Conservation (phyloP, 2,797 vertebrate genomes). For the Novumbra hubbsi region DNA sequence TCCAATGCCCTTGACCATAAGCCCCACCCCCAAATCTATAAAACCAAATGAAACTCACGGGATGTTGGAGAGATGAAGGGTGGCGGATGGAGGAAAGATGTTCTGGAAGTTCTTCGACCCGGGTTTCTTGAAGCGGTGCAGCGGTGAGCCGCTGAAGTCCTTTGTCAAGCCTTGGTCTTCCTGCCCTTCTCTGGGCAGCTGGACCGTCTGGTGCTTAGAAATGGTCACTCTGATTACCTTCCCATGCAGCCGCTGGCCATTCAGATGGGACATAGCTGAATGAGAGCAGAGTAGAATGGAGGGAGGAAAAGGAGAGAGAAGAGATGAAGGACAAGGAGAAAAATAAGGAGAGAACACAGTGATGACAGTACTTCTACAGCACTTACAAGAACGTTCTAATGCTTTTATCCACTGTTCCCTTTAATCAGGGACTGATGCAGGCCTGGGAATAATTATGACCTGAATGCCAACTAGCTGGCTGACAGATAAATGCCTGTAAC, state of each 20-base stretch:
- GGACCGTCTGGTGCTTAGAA: constrained; percentile 84
- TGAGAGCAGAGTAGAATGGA: background rate
- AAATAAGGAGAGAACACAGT: no score
- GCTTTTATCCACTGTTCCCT: no score
- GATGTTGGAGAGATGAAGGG: constrained; percentile 91
- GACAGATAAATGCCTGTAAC: no score
- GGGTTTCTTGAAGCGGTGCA: constrained; percentile 91
- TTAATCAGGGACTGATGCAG: no score
- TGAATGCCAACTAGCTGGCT: no score
- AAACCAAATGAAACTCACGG: constrained; percentile 75
- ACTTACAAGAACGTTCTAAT: no score
- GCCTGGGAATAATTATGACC: no score
- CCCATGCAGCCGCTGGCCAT: constrained; percentile 87
- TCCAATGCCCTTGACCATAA: no score
- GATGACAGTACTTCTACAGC: no score
- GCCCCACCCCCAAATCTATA: no score
- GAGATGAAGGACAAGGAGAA: background rate
- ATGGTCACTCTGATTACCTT: constrained; percentile 80
- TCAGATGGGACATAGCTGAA: constrained; percentile 85
- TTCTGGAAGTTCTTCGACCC: constrained; percentile 89
- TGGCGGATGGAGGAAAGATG: constrained; percentile 89
- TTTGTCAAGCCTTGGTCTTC: constrained; percentile 83
- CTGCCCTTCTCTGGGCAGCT: constrained; percentile 82
- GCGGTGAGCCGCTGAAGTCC: constrained; percentile 85
- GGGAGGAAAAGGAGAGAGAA: background rate